Evolutionary conservation across 1,140 invertebrate genomes (phyloP).

Genomic region (Pseudomyrmex pallidus): DNA sequence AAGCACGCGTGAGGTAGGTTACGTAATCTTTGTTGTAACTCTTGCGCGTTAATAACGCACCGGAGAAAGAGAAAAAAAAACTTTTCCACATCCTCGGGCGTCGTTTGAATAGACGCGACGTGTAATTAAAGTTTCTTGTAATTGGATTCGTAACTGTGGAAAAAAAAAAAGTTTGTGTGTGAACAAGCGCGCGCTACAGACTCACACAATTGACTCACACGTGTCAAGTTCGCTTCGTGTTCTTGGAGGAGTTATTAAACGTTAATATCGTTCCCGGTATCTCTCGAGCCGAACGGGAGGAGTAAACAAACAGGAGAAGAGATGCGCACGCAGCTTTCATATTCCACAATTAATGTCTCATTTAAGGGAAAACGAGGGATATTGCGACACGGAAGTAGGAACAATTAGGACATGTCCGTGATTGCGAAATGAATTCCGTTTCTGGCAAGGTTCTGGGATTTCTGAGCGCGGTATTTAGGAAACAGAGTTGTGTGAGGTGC

Average conservation of each 20-base stretch:
- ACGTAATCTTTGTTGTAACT: too few relatives aligned
- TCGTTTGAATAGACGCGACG: background rate
- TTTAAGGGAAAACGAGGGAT: constrained; percentile 43
- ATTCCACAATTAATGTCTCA: constrained; percentile 34
- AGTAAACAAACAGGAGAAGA: background rate
- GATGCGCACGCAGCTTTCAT: background rate
- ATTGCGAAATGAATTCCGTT: constrained; percentile 38
- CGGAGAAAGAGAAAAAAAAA: background rate
- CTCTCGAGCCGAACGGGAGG: background rate
- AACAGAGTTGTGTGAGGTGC: constrained; percentile 3
- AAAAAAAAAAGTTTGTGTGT: background rate
- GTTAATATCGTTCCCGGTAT: constrained; percentile 36
- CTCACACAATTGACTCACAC: too few relatives aligned
- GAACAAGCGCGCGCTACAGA: too few relatives aligned
- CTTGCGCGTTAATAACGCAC: too few relatives aligned
- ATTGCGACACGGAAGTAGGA: constrained; percentile 23
- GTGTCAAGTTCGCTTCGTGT: background rate
- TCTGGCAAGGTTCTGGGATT: background rate
- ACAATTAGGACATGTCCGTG: constrained; percentile 44
- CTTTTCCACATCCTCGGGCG: too few relatives aligned
- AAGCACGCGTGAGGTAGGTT: too few relatives aligned
- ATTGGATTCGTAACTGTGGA: constrained; percentile 6
- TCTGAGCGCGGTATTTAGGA: background rate
- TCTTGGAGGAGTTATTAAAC: constrained; percentile 16
- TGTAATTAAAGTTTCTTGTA: constrained; percentile 46